Conservation (phyloP, 2,113 vertebrate species). For the Lasiurus borealis region DNA sequence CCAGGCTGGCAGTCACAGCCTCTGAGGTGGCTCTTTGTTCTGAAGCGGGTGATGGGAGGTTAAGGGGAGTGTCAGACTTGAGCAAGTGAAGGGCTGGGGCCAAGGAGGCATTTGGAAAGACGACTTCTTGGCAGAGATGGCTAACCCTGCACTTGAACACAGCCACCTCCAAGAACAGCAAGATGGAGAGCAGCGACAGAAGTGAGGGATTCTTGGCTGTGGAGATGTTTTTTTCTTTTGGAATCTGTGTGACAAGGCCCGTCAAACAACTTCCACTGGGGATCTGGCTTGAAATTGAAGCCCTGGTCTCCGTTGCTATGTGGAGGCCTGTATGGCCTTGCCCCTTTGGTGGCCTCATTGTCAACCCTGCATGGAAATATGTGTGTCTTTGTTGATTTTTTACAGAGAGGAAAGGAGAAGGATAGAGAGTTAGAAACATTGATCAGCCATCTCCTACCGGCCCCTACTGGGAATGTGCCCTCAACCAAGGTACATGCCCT, state of each 20-base stretch:
- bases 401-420: too few relatives aligned
- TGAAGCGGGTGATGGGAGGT: background rate
- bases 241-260: constrained; percentile 48
- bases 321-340: background rate
- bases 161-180: background rate
- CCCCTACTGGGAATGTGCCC: too few relatives aligned
- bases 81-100: background rate
- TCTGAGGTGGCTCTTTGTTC: constrained; percentile 40
- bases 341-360: background rate
- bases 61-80: constrained; percentile 37
- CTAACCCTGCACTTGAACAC: background rate
- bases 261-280: background rate
- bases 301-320: background rate
- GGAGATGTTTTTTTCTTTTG: background rate
- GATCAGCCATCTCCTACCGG: too few relatives aligned
- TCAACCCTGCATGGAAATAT: background rate
- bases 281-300: background rate
- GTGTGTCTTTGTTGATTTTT: background rate
- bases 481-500: too few relatives aligned
- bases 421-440: too few relatives aligned
- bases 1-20: background rate
- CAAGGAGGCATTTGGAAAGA: constrained; percentile 19
- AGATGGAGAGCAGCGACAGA: background rate
- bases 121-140: constrained; percentile 22
- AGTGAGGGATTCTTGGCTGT: constrained; percentile 54